Evolutionary conservation across 2,888 invertebrate genomes (phyloP), one percentile per base, ranked within the genome.

Genomic region (Dioctria rufipes): DNA sequence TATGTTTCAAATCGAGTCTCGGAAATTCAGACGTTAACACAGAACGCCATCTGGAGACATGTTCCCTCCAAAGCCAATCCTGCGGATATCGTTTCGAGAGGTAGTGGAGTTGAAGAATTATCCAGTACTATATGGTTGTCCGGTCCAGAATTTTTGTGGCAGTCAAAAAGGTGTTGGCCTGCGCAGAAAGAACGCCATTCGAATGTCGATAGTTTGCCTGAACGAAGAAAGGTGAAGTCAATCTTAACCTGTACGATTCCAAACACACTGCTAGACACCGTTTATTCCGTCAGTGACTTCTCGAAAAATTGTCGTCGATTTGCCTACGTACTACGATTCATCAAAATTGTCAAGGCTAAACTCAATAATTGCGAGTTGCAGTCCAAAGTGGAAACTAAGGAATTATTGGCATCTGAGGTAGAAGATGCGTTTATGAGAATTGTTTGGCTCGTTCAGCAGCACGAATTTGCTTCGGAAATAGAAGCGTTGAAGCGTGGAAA

Each of bases 81-180:
- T 25, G 84, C 84, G 11, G 84, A 84, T 78, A 63, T 81, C 3
- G 63, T 82, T 43, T 83, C 83, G n/a, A 43, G 84, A 39, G 84
- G 84, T 13, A 9, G 2, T 8, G 11, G 2, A 4, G 11, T 5
- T 40, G 6, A 43, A 13, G 66, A 66, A n/a, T 6, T 66, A 2
- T 4, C n/a, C 1, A 11, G 5, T 0, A 11, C 43, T 5, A n/a
- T 42, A 4, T n/a, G n/a, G n/a, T n/a, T n/a, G n/a, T 66, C 42
- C 11, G 66, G 43, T 11, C 42, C 66, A 5, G 4, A 42, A 46
- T 66, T 66, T 13, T 13, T 66, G 43, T 40, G 9, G 2, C 2
- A 42, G 2, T 3, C 66, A 4, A 40, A 3, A 42, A 42, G 1
- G 2, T 11, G 5, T 4, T 66, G 66, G 66, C 66, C 66, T 6